Percentiles rank a stretch among this genome's conserved stretches.
These are phyloP conservation scores for Darevskia nairensis DNA, from an alignment of 2,797 vertebrate genomes.

Conservation along the genomic window DNA sequence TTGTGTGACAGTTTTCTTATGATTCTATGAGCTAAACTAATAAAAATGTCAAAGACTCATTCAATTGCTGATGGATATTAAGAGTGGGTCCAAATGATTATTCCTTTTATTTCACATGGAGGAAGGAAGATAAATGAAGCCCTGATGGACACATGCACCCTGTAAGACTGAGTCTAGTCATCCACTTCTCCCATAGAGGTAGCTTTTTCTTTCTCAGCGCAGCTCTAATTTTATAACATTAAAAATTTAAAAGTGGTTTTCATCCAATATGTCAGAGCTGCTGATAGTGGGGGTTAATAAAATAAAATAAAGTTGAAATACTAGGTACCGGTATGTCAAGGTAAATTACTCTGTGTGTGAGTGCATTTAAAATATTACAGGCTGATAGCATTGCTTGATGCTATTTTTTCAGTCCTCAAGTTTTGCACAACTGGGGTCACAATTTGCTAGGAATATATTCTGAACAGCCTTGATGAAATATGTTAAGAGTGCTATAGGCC, in stretches of 20 bases:
- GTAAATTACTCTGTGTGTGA: too few species aligned
- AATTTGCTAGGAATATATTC: not conserved
- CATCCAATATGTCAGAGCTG: not conserved
- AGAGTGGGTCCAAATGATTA: not conserved
- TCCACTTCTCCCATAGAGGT: too few species aligned
- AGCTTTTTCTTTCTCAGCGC: not conserved
- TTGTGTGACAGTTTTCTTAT: not conserved
- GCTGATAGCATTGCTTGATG: not conserved
- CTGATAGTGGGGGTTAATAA: not conserved
- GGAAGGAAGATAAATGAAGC: not conserved
- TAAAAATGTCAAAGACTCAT: not conserved
- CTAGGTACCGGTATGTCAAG: not conserved
- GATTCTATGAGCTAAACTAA: not conserved
- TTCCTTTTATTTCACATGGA: not conserved
- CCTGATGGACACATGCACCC: not conserved
- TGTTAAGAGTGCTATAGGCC: not conserved
- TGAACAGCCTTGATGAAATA: not conserved
- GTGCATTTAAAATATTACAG: not conserved
- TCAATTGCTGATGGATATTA: not conserved
- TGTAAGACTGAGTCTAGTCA: not conserved
- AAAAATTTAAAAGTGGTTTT: not conserved
- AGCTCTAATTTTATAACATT: not conserved
- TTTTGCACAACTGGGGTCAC: not conserved
- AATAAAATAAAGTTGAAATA: not conserved
- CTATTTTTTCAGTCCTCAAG: not conserved